Base-by-base conservation (phyloP, 2,797 vertebrate genomes). In the Rhinichthys osculus region DNA sequence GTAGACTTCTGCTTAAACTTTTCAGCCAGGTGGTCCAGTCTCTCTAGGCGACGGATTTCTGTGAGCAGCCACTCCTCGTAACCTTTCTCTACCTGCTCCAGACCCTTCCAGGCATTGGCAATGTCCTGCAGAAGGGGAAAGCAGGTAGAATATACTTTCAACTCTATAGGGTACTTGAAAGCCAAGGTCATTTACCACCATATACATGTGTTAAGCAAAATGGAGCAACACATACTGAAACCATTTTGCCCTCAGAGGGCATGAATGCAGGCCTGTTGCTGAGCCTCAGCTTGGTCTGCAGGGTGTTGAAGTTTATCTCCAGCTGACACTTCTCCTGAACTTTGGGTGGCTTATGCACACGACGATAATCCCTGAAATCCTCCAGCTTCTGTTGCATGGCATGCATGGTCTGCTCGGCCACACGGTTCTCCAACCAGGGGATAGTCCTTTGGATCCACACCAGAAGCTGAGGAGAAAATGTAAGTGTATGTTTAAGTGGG, bases 241-340 rank as follows among this genome's bases (percentile, higher is more conserved):
- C 97, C 94, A 98, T 96, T 94, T 96, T 97, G 94, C 97, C 97
- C 94, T 98, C 97, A 0, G 97, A 97, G 66, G 97, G 97, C 97
- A 97, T 98, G 94, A 97, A 97, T 84, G 97, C 96, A 0, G 97
- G 97, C 84, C 97, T 93, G 94, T 97, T 97, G 96, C 96, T 97
- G 54, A 98, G 95, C 76, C 96, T 94, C 87, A 96, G 92, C 91
- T 96, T 96, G 81, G 96, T 96, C 91, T 96, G 95, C 90, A 96
- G 91, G 0, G 96, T 96, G 90, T 96, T 96, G 90, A 96, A 96
- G 91, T 95, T 96, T 89, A 96, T 96, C 91, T 96, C 96, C 77
- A 96, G 93, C 91, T 96, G 96, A 86, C 96, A 96, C 62, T 96
- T 96, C 92, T 96, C 95, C 92, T 96, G 95, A 87, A 97, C 95